Conservation (phyloP, 2,113 vertebrate genomes). For the Psittacus erithacus region DNA sequence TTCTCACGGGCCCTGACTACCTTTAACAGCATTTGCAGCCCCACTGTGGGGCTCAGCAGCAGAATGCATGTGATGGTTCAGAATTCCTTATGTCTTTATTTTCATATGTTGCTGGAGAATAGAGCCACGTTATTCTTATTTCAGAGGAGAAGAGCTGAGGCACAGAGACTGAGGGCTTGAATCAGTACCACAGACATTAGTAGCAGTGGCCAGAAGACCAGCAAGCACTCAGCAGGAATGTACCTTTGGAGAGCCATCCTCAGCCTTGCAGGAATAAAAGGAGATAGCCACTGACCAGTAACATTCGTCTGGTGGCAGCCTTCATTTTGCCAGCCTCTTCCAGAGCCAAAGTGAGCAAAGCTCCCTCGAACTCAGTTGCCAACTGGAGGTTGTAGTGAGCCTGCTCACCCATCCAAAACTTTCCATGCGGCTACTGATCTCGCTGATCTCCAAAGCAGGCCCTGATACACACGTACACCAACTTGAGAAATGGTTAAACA, state of each 20-base stretch:
- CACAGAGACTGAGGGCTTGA: not conserved
- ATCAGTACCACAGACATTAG: not conserved
- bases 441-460: not conserved
- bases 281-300: not conserved
- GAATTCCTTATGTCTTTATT: not conserved
- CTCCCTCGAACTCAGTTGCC: not conserved
- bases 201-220: not conserved
- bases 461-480: not conserved
- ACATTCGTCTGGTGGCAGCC: not conserved
- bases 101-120: not conserved
- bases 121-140: not conserved
- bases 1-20: not conserved
- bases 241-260: not conserved
- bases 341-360: not conserved
- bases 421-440: fast-evolving
- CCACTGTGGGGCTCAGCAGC: fast-evolving
- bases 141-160: not conserved
- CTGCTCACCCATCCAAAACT: not conserved
- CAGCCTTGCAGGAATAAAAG: not conserved
- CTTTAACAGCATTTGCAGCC: not conserved
- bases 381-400: not conserved
- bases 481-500: not conserved
- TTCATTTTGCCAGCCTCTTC: not conserved
- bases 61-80: fast-evolving
- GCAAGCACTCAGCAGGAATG: not conserved